Base-by-base conservation (phyloP, 2,113 vertebrate genomes). In the Nothocercus julius region DNA sequence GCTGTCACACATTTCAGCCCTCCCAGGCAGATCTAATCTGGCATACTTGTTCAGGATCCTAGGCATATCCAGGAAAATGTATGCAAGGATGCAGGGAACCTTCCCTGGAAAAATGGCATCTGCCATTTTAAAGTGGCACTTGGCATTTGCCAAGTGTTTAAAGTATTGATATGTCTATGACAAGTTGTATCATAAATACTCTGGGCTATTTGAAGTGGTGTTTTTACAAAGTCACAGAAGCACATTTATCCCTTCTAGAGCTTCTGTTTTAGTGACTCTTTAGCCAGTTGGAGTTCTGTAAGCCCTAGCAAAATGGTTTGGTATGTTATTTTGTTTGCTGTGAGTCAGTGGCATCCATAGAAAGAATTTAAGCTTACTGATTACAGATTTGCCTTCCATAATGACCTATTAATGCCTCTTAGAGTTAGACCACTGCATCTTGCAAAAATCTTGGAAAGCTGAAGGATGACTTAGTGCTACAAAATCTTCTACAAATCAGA, bases 1-100 rank as follows among this genome's bases (percentile, higher is more conserved):
- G 34, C 32, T 73, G 69, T 75, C 74, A 73, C 82, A 58, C 58
- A 77, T 72, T 72, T 79, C 78, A 87, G 63, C 78, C 68, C 36
- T 87, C 59, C 64, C 54, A 58, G 42, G 82, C 74, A 81, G 53
- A 85, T 68, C 61, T 82, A 64, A 53, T 63, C 47, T 54, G 49
- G 66, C 42, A 22, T 51, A 42, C 51, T 58, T 11, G 21, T 47
- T 87, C 34, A 42, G 28, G 51, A 87, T 68, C 40, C 27, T 28
- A 86, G 32, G 28, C 36, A 36, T 51, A 58, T 64, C 18, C 56
- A 28, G 49, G 62, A 53, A 56, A 69, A 30, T 0, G 0, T 44
- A 30, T 16, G 32, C 3, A 2, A 77, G 69, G 64, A 34, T 30
- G 59, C 27, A 44, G 68, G 51, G 32, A 22, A 56, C 53, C 51